Evolutionary conservation across 2,797 vertebrate species (phyloP).

Genomic region (Spondyliosoma cantharus): DNA sequence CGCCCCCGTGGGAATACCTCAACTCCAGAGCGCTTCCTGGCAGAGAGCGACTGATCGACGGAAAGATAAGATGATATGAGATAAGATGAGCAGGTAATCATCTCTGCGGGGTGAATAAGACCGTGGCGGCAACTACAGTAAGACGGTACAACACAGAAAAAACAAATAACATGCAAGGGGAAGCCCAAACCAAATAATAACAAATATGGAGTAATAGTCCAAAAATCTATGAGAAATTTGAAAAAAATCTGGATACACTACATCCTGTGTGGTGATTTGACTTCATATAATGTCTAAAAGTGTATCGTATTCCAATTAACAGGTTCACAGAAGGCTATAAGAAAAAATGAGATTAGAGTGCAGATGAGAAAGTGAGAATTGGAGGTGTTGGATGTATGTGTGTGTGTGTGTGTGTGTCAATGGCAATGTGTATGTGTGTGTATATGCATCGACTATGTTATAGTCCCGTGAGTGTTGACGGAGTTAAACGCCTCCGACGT

Average conservation of each 20-base stretch:
- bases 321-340: neutral
- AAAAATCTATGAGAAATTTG: neutral
- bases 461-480: constrained; percentile 3
- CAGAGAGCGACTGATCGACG: constrained; percentile 83
- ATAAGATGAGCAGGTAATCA: constrained; percentile 3
- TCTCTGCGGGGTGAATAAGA: neutral
- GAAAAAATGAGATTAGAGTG: neutral
- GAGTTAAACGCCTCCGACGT: constrained; percentile 8
- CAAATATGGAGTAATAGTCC: too few relatives aligned
- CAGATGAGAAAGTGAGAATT: neutral
- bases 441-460: constrained; percentile 4
- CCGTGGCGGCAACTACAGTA: neutral
- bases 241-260: neutral
- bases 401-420: neutral
- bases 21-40: constrained; percentile 92
- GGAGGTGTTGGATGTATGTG: neutral
- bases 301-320: constrained; percentile 1
- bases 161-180: neutral
- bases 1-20: constrained; percentile 88
- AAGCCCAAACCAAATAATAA: too few relatives aligned
- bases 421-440: constrained; percentile 4
- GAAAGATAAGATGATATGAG: neutral
- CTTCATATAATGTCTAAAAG: neutral
- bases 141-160: neutral
- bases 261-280: neutral